These are phyloP conservation scores for Agonopterix subpropinquella DNA, from an alignment of 2,888 invertebrate genomes.

Conservation along the genomic window DNA sequence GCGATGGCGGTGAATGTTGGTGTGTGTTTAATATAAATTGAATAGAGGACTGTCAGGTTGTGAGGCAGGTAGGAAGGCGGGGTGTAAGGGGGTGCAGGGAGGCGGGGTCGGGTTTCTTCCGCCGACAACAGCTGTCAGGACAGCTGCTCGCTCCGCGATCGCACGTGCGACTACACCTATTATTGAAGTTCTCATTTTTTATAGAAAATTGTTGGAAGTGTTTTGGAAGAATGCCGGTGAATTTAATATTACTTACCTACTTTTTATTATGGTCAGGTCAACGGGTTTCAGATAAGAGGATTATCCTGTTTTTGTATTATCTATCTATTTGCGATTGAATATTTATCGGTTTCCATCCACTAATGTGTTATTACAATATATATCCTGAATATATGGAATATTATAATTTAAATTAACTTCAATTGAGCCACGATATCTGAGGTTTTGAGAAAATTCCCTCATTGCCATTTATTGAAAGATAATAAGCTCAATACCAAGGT, in stretches of 20 bases:
- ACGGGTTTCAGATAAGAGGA: background rate
- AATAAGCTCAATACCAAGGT: no score
- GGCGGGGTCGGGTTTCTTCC: constrained; percentile 37
- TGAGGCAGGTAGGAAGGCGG: constrained; percentile 39
- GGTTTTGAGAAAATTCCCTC: no score
- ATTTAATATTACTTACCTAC: no score
- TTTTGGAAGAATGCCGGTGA: constrained; percentile 35
- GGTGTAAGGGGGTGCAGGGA: constrained; percentile 21
- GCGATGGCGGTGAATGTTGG: constrained; percentile 9
- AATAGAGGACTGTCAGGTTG: constrained; percentile 38
- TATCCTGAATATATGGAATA: no score
- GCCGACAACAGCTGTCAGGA: constrained; percentile 64
- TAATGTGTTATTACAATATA: no score
- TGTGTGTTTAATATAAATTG: background rate
- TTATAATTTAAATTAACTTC: no score
- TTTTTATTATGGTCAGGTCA: background rate
- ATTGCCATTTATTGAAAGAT: no score
- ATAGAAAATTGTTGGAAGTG: constrained; percentile 37
- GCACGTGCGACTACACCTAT: constrained; percentile 69
- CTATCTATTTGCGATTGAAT: no score
- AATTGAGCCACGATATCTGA: no score
- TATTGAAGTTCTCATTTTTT: constrained; percentile 53
- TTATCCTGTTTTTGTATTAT: background rate
- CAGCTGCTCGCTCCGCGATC: constrained; percentile 56
- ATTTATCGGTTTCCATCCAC: no score